Evolutionary conservation across 2,888 invertebrate genomes (phyloP).

Genomic region (Syritta pipiens): DNA sequence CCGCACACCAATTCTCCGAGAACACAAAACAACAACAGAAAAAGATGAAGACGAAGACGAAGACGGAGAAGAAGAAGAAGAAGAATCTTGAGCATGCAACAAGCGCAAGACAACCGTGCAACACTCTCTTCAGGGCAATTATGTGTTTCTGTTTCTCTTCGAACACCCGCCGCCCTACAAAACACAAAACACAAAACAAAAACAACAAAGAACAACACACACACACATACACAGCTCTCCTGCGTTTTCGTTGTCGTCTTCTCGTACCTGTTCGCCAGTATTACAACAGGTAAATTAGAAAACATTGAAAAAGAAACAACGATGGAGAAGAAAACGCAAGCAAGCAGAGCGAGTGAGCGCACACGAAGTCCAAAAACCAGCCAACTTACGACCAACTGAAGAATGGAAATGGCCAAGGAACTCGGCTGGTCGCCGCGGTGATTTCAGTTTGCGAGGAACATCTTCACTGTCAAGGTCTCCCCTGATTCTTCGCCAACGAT

Average conservation of each 20-base stretch:
- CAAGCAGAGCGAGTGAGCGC: constrained; percentile 39
- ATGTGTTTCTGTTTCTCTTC: constrained; percentile 46
- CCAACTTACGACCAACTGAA: constrained; percentile 37
- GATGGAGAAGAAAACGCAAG: constrained; percentile 15
- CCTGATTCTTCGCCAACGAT: too few species aligned
- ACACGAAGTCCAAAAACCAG: constrained; percentile 4
- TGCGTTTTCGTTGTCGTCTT: constrained; percentile 18
- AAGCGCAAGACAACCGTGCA: constrained; percentile 12
- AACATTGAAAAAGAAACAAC: constrained; percentile 32
- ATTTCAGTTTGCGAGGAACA: constrained; percentile 78
- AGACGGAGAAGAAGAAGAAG: background rate
- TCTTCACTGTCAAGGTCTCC: constrained; percentile 80
- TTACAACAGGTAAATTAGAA: constrained; percentile 68
- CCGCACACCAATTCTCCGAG: constrained; percentile 3
- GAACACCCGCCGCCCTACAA: constrained; percentile 22
- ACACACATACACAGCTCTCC: constrained; percentile 34
- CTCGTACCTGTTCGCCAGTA: constrained; percentile 64
- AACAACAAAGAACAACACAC: constrained; percentile 24
- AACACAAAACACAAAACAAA: constrained; percentile 6
- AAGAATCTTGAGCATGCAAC: constrained; percentile 1
- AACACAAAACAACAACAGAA: background rate
- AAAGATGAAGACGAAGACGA: constrained; percentile 4
- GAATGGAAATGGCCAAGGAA: constrained; percentile 74
- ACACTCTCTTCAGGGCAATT: constrained; percentile 52
- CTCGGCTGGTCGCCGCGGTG: constrained; percentile 72